Evolutionary conservation across 2,797 vertebrate species (phyloP).

Genomic region (Sebastes umbrosus): DNA sequence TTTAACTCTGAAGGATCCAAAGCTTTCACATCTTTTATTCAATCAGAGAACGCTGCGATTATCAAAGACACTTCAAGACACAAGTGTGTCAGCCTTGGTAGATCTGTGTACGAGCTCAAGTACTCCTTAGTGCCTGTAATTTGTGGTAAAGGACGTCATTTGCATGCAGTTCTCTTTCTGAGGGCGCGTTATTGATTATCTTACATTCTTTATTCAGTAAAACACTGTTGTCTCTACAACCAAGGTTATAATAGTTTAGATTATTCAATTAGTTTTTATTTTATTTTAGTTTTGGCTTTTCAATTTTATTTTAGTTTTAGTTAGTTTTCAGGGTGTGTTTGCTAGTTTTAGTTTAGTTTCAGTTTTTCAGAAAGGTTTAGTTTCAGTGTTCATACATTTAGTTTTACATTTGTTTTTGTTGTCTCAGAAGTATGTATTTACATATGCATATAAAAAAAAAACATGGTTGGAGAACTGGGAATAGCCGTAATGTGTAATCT

Average conservation of each 20-base stretch:
- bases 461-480: no score
- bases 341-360: no score
- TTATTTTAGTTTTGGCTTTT: no score
- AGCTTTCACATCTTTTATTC: background rate
- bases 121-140: background rate
- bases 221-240: background rate
- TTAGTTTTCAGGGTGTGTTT: no score
- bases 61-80: background rate
- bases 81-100: background rate
- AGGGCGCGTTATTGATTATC: background rate
- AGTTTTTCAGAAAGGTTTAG: no score
- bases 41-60: conserved; percentile 8
- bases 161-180: background rate
- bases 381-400: no score
- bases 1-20: background rate
- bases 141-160: background rate
- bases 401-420: no score
- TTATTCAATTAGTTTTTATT: no score
- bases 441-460: background rate
- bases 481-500: no score
- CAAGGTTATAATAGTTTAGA: no score
- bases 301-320: no score
- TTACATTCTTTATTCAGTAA: background rate
- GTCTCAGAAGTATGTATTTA: no score
- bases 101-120: background rate